Evolutionary conservation across 35 echinoderm and acorn worm genomes (phyloP).

Genomic region (Antedon bifida): DNA sequence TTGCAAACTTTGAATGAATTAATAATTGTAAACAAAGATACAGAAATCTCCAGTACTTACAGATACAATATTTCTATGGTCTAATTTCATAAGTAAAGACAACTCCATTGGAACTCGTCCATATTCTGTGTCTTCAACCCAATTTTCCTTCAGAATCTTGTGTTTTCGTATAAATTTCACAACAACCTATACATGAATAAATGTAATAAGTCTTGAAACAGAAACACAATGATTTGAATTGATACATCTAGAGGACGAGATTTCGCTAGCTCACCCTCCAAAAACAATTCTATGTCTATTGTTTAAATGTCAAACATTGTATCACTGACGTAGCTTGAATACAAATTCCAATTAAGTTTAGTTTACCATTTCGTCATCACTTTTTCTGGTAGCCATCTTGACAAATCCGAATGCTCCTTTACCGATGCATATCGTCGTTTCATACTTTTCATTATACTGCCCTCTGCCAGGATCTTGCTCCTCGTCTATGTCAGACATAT

Average conservation of each 20-base stretch:
- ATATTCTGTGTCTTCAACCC: slow-evolving; percentile 45
- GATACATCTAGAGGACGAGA: too few relatives aligned
- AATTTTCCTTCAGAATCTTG: slow-evolving; percentile 76
- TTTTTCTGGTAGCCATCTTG: slow-evolving; percentile 65
- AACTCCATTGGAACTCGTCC: slow-evolving; percentile 62
- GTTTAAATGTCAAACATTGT: too few relatives aligned
- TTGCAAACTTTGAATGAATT: too few relatives aligned
- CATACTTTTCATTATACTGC: slow-evolving; percentile 53
- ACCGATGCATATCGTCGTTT: slow-evolving; percentile 67
- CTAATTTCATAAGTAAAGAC: slow-evolving; percentile 33
- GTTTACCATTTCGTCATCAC: slow-evolving; percentile 37
- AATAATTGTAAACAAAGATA: too few relatives aligned
- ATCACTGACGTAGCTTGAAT: too few relatives aligned
- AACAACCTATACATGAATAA: slow-evolving; percentile 56
- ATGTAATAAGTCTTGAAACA: too few relatives aligned
- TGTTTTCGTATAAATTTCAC: slow-evolving; percentile 87
- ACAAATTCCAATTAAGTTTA: too few relatives aligned
- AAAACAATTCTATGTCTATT: too few relatives aligned
- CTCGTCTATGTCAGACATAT: slow-evolving; percentile 46
- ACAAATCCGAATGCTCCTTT: slow-evolving; percentile 98
- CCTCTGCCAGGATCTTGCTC: slow-evolving; percentile 39
- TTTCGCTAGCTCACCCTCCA: too few relatives aligned
- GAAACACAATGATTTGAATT: too few relatives aligned
- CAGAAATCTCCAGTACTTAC: too few relatives aligned
- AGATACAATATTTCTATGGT: slow-evolving; percentile 83